Evolutionary conservation across 2,797 vertebrate species (phyloP).

Genomic region (Dipus sagitta): DNA sequence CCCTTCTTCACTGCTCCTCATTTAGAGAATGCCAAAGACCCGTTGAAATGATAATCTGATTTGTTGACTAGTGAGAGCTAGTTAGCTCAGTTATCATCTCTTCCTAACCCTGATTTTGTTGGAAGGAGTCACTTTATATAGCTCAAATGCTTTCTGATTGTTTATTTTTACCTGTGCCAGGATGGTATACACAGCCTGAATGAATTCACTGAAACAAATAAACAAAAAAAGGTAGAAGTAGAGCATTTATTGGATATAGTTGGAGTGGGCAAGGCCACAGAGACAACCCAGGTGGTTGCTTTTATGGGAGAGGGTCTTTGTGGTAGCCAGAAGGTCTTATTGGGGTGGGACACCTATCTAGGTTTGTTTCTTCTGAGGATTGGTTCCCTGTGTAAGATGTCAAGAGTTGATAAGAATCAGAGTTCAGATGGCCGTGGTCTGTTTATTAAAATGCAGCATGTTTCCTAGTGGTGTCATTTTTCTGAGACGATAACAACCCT

Average conservation of each 20-base stretch:
- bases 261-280: background rate
- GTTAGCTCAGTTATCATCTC: conserved; percentile 4
- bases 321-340: background rate
- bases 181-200: background rate
- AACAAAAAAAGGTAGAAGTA: background rate
- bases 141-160: background rate
- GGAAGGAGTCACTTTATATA: conserved; percentile 33
- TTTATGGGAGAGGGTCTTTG: background rate
- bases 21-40: conserved; percentile 42
- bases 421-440: background rate
- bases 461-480: background rate
- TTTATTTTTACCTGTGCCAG: background rate
- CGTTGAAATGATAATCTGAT: conserved; percentile 71
- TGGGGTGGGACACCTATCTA: background rate
- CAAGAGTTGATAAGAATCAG: background rate
- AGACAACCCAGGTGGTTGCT: background rate
- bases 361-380: background rate
- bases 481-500: background rate
- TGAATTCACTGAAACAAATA: background rate
- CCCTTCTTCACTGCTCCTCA: conserved; percentile 75
- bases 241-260: background rate
- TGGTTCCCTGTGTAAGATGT: background rate
- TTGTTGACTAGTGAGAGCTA: conserved; percentile 26
- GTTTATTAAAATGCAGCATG: background rate
- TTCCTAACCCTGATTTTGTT: background rate